Conservation (phyloP, 2,113 vertebrate genomes). For the Damaliscus lunatus region DNA sequence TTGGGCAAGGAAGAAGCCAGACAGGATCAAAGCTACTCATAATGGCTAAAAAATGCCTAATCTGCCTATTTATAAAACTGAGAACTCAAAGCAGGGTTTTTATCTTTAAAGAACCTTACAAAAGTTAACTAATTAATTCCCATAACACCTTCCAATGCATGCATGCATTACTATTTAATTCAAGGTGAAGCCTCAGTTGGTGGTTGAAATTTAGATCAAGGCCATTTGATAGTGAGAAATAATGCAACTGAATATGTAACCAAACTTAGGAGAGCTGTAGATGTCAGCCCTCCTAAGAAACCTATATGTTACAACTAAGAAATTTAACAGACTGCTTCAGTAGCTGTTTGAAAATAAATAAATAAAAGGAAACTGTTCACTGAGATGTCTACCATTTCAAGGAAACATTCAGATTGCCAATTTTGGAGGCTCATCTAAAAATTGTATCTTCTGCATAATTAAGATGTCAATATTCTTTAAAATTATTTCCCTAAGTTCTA, state of each 20-base stretch:
- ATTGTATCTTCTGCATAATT: background rate
- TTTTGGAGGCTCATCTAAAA: background rate
- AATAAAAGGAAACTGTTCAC: background rate
- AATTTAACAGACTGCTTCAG: background rate
- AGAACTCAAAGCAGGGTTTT: background rate
- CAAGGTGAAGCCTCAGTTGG: background rate
- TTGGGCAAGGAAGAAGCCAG: background rate
- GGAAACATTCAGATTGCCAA: background rate
- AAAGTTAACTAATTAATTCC: slow-evolving; percentile 35
- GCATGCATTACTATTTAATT: background rate
- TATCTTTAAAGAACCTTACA: slow-evolving; percentile 17
- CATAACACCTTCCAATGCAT: background rate
- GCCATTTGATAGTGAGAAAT: background rate
- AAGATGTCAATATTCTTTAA: background rate
- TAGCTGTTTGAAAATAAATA: background rate
- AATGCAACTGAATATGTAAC: background rate
- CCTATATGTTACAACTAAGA: background rate
- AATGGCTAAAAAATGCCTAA: background rate
- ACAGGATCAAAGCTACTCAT: background rate
- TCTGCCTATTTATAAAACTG: background rate
- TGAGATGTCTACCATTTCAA: background rate
- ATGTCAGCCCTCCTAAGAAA: background rate
- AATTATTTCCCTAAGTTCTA: background rate
- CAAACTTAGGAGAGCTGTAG: background rate
- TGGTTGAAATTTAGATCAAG: background rate